These are phyloP conservation scores for Thamnaconus septentrionalis DNA, from an alignment of 2,113 vertebrate species.

Conservation along the genomic window DNA sequence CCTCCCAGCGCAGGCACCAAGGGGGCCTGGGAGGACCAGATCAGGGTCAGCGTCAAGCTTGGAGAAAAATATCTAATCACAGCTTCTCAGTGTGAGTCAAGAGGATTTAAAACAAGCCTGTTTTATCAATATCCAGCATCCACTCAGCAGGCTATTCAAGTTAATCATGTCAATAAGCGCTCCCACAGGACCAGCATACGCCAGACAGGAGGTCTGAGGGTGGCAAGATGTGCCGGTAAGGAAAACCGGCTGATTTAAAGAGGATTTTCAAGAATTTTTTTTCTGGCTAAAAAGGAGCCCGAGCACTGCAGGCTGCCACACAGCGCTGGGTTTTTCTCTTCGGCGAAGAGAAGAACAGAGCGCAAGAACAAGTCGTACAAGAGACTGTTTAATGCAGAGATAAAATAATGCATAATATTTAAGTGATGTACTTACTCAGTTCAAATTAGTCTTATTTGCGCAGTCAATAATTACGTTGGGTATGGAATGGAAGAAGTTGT, in stretches of 20 bases:
- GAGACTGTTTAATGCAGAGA: too few relatives aligned
- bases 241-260: slow-evolving; percentile 21
- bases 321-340: too few relatives aligned
- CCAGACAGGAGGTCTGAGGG: neutral
- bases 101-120: slow-evolving; percentile 6
- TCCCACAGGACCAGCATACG: slow-evolving; percentile 3
- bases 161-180: slow-evolving; percentile 5
- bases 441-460: too few relatives aligned
- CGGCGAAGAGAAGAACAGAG: too few relatives aligned
- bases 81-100: slow-evolving; percentile 2
- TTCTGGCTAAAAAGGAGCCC: slow-evolving; percentile 27
- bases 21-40: too few relatives aligned
- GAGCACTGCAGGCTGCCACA: slow-evolving; percentile 18
- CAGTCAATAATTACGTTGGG: too few relatives aligned
- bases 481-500: too few relatives aligned
- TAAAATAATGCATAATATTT: too few relatives aligned
- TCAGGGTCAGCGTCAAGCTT: neutral
- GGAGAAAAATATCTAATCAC: slow-evolving; percentile 1
- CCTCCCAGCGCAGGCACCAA: too few relatives aligned
- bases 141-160: slow-evolving; percentile 6
- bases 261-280: slow-evolving; percentile 4
- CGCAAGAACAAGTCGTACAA: too few relatives aligned
- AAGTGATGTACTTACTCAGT: too few relatives aligned
- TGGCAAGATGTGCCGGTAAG: neutral
- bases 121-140: slow-evolving; percentile 22